Percentiles rank a stretch among this genome's conserved stretches.
Conservation (phyloP, 2,113 vertebrate genomes). For the Solea senegalensis region DNA sequence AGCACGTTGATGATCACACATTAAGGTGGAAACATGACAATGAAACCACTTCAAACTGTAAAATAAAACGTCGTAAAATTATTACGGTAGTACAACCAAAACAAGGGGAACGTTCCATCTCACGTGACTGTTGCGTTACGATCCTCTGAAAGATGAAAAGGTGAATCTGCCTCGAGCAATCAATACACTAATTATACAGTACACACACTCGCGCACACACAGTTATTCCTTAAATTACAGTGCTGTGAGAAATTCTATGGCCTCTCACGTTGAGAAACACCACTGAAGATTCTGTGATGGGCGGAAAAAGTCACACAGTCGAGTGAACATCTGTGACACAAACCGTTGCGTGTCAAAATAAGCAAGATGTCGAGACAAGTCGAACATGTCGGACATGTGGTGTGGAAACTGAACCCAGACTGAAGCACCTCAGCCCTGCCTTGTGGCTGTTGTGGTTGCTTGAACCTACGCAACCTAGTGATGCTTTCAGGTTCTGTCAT, state of each 20-base stretch:
- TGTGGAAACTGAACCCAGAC: conserved; percentile 36
- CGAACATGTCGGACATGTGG: conserved; percentile 46
- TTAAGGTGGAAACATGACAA: too few relatives aligned
- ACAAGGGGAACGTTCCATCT: neutral
- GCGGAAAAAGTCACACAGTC: conserved; percentile 16
- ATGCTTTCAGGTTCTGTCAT: conserved; percentile 52
- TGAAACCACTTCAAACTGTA: neutral
- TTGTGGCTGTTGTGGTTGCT: conserved; percentile 38
- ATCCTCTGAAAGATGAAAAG: neutral
- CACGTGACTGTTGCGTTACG: neutral
- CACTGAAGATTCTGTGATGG: neutral
- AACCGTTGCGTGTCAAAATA: conserved; percentile 38
- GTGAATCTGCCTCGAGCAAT: neutral
- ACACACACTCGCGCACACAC: neutral
- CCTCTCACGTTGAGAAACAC: neutral
- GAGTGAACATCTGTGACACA: neutral
- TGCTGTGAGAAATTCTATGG: neutral
- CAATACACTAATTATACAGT: neutral
- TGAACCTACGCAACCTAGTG: neutral
- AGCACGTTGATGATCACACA: too few relatives aligned
- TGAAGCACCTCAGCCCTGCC: conserved; percentile 43
- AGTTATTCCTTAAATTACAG: neutral
- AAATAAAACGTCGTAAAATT: neutral
- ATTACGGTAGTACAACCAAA: neutral
- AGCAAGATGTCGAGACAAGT: conserved; percentile 31